Conservation (phyloP, 2,888 invertebrate species). For the Drosophila histrio region DNA sequence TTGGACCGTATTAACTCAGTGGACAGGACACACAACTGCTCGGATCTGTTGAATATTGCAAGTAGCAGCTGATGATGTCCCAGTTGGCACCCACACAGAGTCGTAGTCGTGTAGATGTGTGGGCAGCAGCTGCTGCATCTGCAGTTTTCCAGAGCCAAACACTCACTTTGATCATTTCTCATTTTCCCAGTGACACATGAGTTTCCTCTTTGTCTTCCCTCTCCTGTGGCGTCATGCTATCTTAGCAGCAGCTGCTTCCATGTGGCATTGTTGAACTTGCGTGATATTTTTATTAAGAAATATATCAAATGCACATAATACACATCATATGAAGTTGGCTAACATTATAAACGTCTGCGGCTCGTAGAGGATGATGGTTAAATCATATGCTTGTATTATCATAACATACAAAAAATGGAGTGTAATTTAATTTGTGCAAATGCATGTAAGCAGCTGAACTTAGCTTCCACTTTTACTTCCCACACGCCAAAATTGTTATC, state of each 20-base stretch:
- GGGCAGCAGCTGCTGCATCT: constrained; percentile 56
- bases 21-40: constrained; percentile 55
- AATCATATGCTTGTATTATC: constrained; percentile 33
- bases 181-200: constrained; percentile 67
- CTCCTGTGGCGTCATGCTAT: neutral
- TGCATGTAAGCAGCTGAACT: neutral
- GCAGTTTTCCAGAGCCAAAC: constrained; percentile 70
- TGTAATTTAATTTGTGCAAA: constrained; percentile 2
- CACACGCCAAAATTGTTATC: neutral
- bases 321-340: constrained; percentile 36
- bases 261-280: constrained; percentile 58
- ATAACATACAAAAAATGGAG: constrained; percentile 14
- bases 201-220: constrained; percentile 19
- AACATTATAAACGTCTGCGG: constrained; percentile 29
- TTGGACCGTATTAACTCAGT: constrained; percentile 70
- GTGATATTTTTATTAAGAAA: constrained; percentile 76
- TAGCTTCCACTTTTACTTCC: neutral
- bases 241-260: constrained; percentile 2
- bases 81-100: constrained; percentile 36
- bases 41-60: constrained; percentile 70
- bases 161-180: constrained; percentile 80
- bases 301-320: constrained; percentile 77
- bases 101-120: constrained; percentile 2
- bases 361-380: constrained; percentile 28
- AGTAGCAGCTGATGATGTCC: constrained; percentile 72